Conservation (phyloP, 1,140 invertebrate genomes). For the Papilio polytes region DNA sequence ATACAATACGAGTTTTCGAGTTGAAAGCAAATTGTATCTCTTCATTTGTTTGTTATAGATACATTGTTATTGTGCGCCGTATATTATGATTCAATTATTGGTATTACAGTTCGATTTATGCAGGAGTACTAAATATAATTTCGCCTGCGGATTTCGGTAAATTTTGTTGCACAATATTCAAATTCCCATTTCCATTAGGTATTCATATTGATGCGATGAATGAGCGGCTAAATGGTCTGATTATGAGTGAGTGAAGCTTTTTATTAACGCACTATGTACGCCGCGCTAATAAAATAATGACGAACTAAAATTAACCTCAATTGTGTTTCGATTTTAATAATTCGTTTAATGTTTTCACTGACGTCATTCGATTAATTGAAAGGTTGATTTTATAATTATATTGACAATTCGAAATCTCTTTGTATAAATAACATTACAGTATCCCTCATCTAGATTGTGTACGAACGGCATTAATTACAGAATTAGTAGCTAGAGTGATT, state of each 20-base stretch:
- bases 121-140: conserved; percentile 52
- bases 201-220: conserved; percentile 67
- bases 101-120: conserved; percentile 43
- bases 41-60: conserved; percentile 19
- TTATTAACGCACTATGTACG: conserved; percentile 52
- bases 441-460: too few relatives aligned
- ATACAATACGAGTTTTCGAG: neutral
- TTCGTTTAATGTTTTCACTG: conserved; percentile 42
- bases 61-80: conserved; percentile 35
- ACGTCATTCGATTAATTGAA: conserved; percentile 8
- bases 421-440: neutral
- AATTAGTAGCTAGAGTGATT: too few relatives aligned
- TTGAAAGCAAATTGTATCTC: conserved; percentile 29
- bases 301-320: conserved; percentile 49
- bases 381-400: neutral
- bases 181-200: conserved; percentile 70
- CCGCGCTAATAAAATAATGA: conserved; percentile 48
- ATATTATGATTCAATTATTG: conserved; percentile 63
- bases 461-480: too few relatives aligned
- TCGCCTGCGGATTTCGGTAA: conserved; percentile 58
- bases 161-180: conserved; percentile 69
- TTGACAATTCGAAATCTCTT: neutral
- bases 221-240: conserved; percentile 64
- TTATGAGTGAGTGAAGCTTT: conserved; percentile 59
- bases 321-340: conserved; percentile 48